Percentiles rank a stretch among this genome's conserved stretches.
phyloP scores from a whole-genome alignment of 2,113 vertebrate species.

The Panthera leo region DNA sequence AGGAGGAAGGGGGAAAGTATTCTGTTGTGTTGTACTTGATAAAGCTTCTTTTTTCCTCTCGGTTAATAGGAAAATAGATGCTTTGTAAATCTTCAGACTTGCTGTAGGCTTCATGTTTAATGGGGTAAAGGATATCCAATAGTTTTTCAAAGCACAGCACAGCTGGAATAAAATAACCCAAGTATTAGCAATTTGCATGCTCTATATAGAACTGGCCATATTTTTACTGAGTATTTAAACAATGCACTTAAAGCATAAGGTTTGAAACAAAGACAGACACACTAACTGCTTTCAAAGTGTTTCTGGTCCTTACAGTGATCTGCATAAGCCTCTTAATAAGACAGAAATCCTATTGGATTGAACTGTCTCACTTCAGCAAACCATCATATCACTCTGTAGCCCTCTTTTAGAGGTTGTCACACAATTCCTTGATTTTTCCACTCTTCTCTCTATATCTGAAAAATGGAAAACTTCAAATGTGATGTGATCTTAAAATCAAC shows the following conservation, averaged over 20 bases:
- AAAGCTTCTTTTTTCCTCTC: neutral
- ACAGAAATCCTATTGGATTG: neutral
- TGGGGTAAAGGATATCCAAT: constrained; percentile 56
- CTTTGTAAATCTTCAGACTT: constrained; percentile 51
- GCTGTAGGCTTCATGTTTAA: constrained; percentile 63
- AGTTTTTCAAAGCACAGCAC: constrained; percentile 59
- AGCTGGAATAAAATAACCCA: constrained; percentile 60
- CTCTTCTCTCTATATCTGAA: neutral
- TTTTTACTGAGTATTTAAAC: constrained; percentile 50
- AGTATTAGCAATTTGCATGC: constrained; percentile 57
- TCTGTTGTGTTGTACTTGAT: neutral
- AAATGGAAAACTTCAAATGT: neutral
- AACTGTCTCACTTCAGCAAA: neutral
- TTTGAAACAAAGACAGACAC: constrained; percentile 23
- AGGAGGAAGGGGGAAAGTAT: neutral
- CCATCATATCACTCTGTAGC: neutral
- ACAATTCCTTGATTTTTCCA: neutral
- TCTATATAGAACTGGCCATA: constrained; percentile 9
- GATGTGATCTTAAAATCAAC: constrained; percentile 18
- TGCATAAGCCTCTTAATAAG: constrained; percentile 4
- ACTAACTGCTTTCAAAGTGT: neutral
- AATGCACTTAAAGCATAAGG: constrained; percentile 18
- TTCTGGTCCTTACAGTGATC: neutral
- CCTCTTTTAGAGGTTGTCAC: neutral
- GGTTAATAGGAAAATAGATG: constrained; percentile 55